phyloP scores from a whole-genome alignment of 2,113 vertebrate species.

The Xyrauchen texanus region DNA sequence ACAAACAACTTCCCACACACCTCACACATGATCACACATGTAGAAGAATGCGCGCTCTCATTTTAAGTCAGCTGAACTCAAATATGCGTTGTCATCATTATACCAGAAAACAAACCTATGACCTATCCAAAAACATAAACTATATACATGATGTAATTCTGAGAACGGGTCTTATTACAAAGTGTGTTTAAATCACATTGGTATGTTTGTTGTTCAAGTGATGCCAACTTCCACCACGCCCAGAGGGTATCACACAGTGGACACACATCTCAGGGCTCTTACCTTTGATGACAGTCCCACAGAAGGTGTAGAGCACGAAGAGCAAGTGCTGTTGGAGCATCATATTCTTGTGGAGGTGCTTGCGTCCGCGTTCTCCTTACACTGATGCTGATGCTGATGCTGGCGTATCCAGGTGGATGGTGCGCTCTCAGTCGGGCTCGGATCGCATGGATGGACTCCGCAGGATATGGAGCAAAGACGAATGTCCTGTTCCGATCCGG shows the following conservation, averaged over 20 bases:
- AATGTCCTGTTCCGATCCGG: slow-evolving; percentile 60
- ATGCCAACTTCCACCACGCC: slow-evolving; percentile 65
- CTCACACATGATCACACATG: slow-evolving; percentile 1
- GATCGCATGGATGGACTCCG: slow-evolving; percentile 65
- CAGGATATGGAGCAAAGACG: slow-evolving; percentile 55
- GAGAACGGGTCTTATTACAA: background rate
- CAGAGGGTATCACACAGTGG: slow-evolving; percentile 54
- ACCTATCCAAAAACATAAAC: background rate
- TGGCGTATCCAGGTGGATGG: slow-evolving; percentile 75
- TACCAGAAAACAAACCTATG: background rate
- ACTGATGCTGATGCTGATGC: slow-evolving; percentile 45
- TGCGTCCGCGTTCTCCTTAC: slow-evolving; percentile 53
- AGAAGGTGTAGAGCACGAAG: slow-evolving; percentile 77
- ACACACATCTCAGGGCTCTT: slow-evolving; percentile 59
- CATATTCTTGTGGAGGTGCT: slow-evolving; percentile 73
- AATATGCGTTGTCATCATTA: slow-evolving; percentile 37
- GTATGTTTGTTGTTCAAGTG: background rate
- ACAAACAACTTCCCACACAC: slow-evolving; percentile 41
- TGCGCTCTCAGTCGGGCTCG: slow-evolving; percentile 61
- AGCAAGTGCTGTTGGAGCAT: slow-evolving; percentile 74
- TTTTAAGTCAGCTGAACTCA: slow-evolving; percentile 14
- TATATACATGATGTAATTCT: background rate
- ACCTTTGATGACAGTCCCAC: slow-evolving; percentile 76
- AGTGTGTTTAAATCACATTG: background rate
- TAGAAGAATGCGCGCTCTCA: slow-evolving; percentile 18